Conservation (phyloP, 2,113 vertebrate genomes). For the Laticauda colubrina region DNA sequence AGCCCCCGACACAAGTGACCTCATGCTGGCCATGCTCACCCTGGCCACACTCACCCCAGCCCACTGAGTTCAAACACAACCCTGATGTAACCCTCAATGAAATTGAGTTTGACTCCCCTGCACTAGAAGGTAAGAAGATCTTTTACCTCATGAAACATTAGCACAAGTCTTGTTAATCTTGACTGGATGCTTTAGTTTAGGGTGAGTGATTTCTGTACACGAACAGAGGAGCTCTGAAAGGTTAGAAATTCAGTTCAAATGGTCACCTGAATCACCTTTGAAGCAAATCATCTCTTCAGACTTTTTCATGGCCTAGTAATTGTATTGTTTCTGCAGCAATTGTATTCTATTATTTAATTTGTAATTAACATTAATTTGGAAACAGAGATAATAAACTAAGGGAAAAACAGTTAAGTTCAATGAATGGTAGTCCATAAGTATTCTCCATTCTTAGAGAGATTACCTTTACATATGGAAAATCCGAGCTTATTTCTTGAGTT, state of each 20-base stretch:
- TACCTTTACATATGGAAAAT: neutral
- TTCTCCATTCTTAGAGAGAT: neutral
- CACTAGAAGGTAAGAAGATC: neutral
- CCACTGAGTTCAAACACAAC: no score
- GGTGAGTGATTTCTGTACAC: neutral
- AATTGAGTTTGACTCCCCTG: no score
- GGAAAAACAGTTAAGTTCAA: neutral
- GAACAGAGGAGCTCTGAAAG: neutral
- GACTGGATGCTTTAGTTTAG: neutral
- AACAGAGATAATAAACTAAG: neutral
- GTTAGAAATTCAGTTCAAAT: neutral
- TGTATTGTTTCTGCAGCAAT: neutral
- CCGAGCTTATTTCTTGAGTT: neutral
- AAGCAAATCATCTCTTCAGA: neutral
- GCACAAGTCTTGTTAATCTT: neutral
- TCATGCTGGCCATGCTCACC: no score
- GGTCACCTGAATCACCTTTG: neutral
- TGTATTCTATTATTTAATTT: neutral
- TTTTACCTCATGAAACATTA: neutral
- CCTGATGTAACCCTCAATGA: no score
- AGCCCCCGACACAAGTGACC: no score
- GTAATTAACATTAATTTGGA: slow-evolving; percentile 8
- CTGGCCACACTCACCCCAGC: no score
- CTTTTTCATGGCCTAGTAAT: neutral
- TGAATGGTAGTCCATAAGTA: neutral